Percentiles rank a stretch among this genome's conserved stretches.
phyloP scores from a whole-genome alignment of 2,888 invertebrate species.

The Orthonevra nobilis region DNA sequence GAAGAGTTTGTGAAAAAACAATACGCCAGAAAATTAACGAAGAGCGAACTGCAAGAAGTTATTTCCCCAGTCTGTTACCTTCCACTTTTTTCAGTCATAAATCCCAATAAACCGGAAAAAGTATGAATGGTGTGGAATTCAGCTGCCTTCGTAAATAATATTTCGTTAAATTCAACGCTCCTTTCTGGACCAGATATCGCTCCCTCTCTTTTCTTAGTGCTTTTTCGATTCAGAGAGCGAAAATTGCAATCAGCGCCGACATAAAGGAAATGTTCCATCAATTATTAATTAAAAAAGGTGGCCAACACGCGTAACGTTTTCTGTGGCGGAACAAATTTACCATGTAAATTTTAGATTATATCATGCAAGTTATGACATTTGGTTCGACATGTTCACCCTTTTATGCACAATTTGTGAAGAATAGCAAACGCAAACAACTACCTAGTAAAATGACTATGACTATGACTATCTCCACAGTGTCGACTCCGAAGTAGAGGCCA shows the following conservation, averaged over 20 bases:
- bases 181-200: constrained; percentile 75
- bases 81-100: constrained; percentile 73
- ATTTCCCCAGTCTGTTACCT: constrained; percentile 71
- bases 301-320: constrained; percentile 73
- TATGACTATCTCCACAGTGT: constrained; percentile 21
- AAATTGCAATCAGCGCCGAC: constrained; percentile 74
- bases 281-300: constrained; percentile 27
- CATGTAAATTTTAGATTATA: constrained; percentile 44
- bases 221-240: constrained; percentile 76
- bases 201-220: constrained; percentile 74
- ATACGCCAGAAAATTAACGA: constrained; percentile 13
- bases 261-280: constrained; percentile 72
- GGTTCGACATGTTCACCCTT: constrained; percentile 65
- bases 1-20: constrained; percentile 29
- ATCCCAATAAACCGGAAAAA: constrained; percentile 46
- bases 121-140: constrained; percentile 74
- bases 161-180: constrained; percentile 73
- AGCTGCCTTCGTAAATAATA: constrained; percentile 74
- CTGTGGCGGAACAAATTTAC: constrained; percentile 71
- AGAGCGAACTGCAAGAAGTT: neutral
- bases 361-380: constrained; percentile 68
- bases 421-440: constrained; percentile 22
- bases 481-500: constrained; percentile 3
- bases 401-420: constrained; percentile 30
- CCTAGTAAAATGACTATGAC: neutral